Evolutionary conservation across 1,140 invertebrate genomes (phyloP).

Genomic region (Mycetomoellerius zeteki): DNA sequence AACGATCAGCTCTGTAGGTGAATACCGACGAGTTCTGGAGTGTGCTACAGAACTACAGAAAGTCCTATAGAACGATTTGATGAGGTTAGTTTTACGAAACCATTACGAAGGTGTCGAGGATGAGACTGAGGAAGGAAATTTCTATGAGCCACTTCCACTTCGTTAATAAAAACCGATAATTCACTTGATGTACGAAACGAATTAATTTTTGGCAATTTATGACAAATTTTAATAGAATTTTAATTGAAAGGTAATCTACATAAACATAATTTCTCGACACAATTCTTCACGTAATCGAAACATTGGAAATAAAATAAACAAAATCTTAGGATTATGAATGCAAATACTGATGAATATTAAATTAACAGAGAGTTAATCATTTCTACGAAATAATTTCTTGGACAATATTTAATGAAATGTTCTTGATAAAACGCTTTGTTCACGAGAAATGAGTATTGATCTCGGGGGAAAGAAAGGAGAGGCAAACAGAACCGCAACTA

Average conservation of each 20-base stretch:
- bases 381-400: not conserved
- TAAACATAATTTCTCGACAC: not conserved
- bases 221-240: not conserved
- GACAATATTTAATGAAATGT: not conserved
- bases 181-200: not conserved
- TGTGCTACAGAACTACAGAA: not conserved
- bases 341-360: not conserved
- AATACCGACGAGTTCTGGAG: slow-evolving; percentile 23
- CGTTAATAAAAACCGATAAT: not conserved
- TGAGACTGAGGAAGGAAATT: not conserved
- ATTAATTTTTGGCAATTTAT: not conserved
- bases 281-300: not conserved
- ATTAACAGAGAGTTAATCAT: not conserved
- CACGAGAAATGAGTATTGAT: slow-evolving; percentile 32
- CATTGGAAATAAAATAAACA: not conserved
- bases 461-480: not conserved
- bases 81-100: not conserved
- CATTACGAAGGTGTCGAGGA: not conserved
- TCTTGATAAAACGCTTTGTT: not conserved
- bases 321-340: not conserved
- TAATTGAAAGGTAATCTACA: not conserved
- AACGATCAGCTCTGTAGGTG: slow-evolving; percentile 31
- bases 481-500: slow-evolving; percentile 23
- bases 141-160: not conserved
- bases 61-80: not conserved